Base-by-base conservation (phyloP, 2,113 vertebrate species). In the Ivindomyrus marchei region DNA sequence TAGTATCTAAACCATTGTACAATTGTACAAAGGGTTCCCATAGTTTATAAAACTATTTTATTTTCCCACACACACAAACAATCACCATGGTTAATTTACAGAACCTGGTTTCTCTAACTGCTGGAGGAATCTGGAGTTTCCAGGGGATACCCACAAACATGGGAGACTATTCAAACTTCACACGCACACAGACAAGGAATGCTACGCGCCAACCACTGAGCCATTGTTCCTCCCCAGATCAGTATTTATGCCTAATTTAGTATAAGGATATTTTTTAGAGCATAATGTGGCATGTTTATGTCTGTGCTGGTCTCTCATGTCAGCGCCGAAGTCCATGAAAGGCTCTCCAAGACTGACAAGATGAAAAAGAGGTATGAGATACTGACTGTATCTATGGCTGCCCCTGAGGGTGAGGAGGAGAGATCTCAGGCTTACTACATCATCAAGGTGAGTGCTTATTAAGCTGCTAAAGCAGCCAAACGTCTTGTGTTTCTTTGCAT, bases 321-420 rank as follows among this genome's bases (percentile, higher is more conserved):
- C 93, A 99, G 98, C 91, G 89, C 92, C 4, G 96, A 97, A 92
- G 93, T 98, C 92, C 96, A 97, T 89, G 97, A 98, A 70, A 96
- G 96, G 85, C 90, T 98, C 42, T 95, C 94, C 92, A 97, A 97
- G 96, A 96, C 97, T n/a, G 96, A 98, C 88, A 96, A 94, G 91
- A 93, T 98, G 95, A 98, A 95, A 94, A 95, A 96, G 47, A 97
- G 96, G 91, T 99, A 97, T 0, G 97, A 99, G 95, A 92, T 97
- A 47, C 52, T 97, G 92, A 97, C 94, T 49, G 66, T 96, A 88
- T 92, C 94, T 27, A 96, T 97, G 97, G 95, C 95, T 85, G 93
- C 96, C 88, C 96, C 97, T 1, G 97, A 98, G 84, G 97, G 97
- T 85, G 97, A 99, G 91, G 97, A 98, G 92, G 97, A 97, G 52